Evolutionary conservation across 2,888 invertebrate species (phyloP), one percentile per base, ranked within the genome.

Genomic region (Phrixothrix hirtus): DNA sequence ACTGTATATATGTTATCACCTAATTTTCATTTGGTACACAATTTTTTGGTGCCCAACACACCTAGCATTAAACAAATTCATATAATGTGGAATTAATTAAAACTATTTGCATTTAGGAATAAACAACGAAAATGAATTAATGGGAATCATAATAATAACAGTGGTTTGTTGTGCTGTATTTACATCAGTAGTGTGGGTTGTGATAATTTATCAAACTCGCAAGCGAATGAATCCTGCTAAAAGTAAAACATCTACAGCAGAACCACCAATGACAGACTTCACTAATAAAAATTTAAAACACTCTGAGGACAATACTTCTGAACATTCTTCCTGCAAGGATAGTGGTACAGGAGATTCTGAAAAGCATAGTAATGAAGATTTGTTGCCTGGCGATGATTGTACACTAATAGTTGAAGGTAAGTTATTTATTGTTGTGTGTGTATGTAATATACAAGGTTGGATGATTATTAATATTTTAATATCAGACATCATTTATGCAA

Each of bases 181-280:
- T n/a, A 95, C 94, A 4, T 92, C 93, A 1, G 82, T 92, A 10
- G 85, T 93, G 42, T 95, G 95, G 94, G 92, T 94, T 37, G 86
- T 92, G 45, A 91, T 94, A 57, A 92, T 93, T 65, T 92, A 92
- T 74, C 88, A 90, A 69, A 90, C 92, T 2, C 80, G 91, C 56
- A 85, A 87, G 74, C 82, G 84, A 21, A 76, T 79, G 55, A 73
- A 79, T 44, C 77, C 81, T 59, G 77, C 75, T 53, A 75, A 74
- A 36, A 79, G 73, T 55, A 70, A 78, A 58, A 78, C 78, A 69
- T 75, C 72, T 70, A 76, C 77, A 63, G 78, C 58, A 10, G 60
- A 60, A 15, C 55, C 63, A 46, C 39, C 64, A 57, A 61, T 68
- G 13, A 55, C 69, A 6, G 69, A 72, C 29, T 62, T 67, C 16